These are phyloP conservation scores for Vidua chalybeata DNA, from an alignment of 2,113 vertebrate genomes.

Conservation along the genomic window DNA sequence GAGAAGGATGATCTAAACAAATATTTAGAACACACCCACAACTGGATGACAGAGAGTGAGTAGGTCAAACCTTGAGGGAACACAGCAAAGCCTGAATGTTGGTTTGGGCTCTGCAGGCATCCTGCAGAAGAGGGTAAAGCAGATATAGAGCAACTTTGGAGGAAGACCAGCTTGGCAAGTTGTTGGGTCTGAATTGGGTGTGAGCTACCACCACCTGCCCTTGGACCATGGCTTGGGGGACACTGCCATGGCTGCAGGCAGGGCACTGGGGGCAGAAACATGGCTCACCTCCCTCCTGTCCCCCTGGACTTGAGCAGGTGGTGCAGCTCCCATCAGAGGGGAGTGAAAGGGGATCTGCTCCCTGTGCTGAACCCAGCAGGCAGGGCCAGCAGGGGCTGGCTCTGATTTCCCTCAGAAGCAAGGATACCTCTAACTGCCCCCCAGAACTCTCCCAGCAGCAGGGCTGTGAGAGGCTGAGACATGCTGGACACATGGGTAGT, in stretches of 20 bases:
- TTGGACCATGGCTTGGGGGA: not conserved
- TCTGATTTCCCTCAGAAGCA: not conserved
- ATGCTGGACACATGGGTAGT: accelerated
- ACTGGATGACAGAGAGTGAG: not conserved
- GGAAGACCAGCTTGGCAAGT: not conserved
- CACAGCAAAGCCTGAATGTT: not conserved
- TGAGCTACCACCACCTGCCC: not conserved
- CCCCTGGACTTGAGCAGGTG: not conserved
- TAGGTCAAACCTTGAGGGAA: not conserved
- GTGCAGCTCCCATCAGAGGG: not conserved
- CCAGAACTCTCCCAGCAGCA: not conserved
- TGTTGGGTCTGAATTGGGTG: not conserved
- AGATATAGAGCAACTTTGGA: not conserved
- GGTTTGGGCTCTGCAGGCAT: not conserved
- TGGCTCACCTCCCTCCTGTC: not conserved
- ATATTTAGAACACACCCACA: not conserved
- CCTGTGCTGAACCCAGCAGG: accelerated
- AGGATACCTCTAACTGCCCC: not conserved
- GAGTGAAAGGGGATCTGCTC: not conserved
- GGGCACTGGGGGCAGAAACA: not conserved
- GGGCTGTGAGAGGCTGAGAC: accelerated
- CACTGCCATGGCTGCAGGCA: not conserved
- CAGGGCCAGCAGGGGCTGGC: not conserved
- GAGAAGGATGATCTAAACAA: not conserved
- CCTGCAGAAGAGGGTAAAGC: not conserved